Evolutionary conservation across 2,888 invertebrate species (phyloP).

Genomic region (Sarcophaga subvicina): DNA sequence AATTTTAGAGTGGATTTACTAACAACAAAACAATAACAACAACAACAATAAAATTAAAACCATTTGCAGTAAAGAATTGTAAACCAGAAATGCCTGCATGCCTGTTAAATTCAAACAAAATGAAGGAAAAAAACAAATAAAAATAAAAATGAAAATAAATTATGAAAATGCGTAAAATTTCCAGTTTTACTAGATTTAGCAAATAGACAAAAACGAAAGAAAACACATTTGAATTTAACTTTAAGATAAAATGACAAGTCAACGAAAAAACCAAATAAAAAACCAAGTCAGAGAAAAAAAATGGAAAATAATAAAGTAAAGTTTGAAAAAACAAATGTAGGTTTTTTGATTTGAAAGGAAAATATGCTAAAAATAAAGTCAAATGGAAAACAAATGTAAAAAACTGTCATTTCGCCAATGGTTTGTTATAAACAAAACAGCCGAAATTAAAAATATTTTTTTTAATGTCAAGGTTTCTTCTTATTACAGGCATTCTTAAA

Average conservation of each 20-base stretch:
- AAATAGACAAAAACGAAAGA: constrained; percentile 60
- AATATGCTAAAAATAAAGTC: constrained; percentile 49
- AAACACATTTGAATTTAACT: constrained; percentile 31
- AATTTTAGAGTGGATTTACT: constrained; percentile 12
- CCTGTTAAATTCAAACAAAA: not conserved
- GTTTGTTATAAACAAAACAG: constrained; percentile 29
- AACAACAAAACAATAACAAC: constrained; percentile 55
- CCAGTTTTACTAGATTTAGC: constrained; percentile 68
- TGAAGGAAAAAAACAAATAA: not conserved
- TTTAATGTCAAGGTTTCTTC: constrained; percentile 67
- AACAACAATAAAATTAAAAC: constrained; percentile 12
- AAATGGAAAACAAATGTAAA: not conserved
- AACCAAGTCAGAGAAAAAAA: not conserved
- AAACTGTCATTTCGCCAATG: constrained; percentile 9
- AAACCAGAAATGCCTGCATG: constrained; percentile 41
- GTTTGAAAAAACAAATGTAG: constrained; percentile 10
- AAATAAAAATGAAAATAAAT: constrained; percentile 33
- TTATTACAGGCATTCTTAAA: constrained; percentile 48
- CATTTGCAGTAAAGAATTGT: not conserved
- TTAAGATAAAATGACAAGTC: constrained; percentile 55
- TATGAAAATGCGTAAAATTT: constrained; percentile 63
- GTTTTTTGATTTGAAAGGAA: constrained; percentile 6
- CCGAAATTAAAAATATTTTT: constrained; percentile 50
- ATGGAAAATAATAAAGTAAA: not conserved
- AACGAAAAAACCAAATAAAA: constrained; percentile 3